These are phyloP conservation scores for Pseudonaja textilis DNA, from an alignment of 2,113 vertebrate genomes.

Conservation along the genomic window DNA sequence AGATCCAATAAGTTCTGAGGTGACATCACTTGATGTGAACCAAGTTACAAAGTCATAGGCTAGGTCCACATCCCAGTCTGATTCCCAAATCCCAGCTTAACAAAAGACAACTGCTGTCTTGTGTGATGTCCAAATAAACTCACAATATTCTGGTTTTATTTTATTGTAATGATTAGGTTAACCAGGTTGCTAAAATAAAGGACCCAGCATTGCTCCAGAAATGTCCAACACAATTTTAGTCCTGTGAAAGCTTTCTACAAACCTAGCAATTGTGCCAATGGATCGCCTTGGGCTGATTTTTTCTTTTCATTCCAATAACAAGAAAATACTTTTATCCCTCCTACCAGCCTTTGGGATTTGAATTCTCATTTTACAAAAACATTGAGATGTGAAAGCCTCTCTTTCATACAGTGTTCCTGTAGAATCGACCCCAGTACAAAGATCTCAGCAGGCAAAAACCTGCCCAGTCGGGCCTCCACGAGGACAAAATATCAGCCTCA, in stretches of 20 bases:
- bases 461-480: constrained; percentile 4
- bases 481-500: constrained; percentile 12
- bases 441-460: neutral
- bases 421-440: neutral
- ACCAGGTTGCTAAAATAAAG: neutral
- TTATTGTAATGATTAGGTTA: neutral
- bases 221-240: neutral
- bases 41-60: neutral
- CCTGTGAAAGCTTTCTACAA: neutral
- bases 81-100: neutral
- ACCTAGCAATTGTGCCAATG: neutral
- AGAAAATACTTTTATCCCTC: neutral
- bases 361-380: neutral
- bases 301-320: neutral
- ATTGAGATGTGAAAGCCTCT: neutral
- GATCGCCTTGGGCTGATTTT: neutral
- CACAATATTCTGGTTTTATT: too few species aligned
- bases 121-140: neutral
- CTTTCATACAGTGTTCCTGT: neutral
- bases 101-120: neutral
- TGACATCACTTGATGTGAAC: neutral
- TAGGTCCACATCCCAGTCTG: neutral
- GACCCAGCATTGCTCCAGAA: neutral
- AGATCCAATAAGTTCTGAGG: neutral
- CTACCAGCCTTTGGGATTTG: neutral